A percentile compares a stretch with the other conserved stretches of the same genome.
phyloP scores from a whole-genome alignment of 2,888 invertebrate genomes.

The Plagodis pulveraria region DNA sequence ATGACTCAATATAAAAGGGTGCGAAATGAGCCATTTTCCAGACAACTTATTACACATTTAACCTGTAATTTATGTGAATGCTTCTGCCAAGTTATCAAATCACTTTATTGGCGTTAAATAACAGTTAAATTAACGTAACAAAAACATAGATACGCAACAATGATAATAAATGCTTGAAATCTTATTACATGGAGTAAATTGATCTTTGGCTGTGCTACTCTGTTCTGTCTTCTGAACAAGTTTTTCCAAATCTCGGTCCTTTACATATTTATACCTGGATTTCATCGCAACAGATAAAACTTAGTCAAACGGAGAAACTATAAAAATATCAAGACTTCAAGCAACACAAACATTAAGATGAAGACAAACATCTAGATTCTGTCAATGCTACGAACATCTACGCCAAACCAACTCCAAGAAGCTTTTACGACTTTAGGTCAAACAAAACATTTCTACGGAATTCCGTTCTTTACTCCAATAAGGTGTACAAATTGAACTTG shows the following conservation, averaged over 20 bases:
- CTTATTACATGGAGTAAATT: slow-evolving; percentile 43
- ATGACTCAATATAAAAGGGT: slow-evolving; percentile 61
- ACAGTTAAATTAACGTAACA: slow-evolving; percentile 28
- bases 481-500: slow-evolving; percentile 65
- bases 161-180: slow-evolving; percentile 39
- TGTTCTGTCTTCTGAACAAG: slow-evolving; percentile 43
- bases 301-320: too few species aligned
- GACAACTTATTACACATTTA: slow-evolving; percentile 21
- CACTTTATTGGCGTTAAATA: slow-evolving; percentile 26
- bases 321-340: too few species aligned
- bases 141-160: slow-evolving; percentile 40
- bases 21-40: slow-evolving; percentile 43
- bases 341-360: too few species aligned
- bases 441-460: slow-evolving; percentile 52
- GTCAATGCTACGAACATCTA: background rate
- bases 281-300: too few species aligned
- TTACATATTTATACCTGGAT: slow-evolving; percentile 1
- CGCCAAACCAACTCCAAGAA: background rate
- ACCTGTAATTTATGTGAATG: slow-evolving; percentile 22
- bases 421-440: slow-evolving; percentile 10
- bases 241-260: slow-evolving; percentile 38
- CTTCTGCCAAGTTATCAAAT: slow-evolving; percentile 9
- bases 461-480: slow-evolving; percentile 62
- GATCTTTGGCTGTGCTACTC: slow-evolving; percentile 54
- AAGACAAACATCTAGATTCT: background rate